Evolutionary conservation across 2,113 vertebrate species (phyloP).

Genomic region (Candoia aspera): DNA sequence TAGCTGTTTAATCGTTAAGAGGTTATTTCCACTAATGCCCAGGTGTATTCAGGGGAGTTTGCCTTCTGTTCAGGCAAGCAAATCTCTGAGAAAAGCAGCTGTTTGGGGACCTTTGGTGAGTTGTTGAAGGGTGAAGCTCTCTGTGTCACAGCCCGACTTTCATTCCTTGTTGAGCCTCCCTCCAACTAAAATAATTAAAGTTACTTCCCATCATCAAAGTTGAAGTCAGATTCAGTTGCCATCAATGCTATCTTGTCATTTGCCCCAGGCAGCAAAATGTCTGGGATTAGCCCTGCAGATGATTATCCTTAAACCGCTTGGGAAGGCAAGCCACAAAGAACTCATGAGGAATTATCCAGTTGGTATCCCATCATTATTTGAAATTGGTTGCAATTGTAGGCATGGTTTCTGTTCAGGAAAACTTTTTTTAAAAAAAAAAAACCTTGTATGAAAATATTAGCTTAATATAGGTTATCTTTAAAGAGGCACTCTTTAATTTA

Average conservation of each 20-base stretch:
- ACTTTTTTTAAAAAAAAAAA: not conserved
- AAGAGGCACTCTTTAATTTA: too few relatives aligned
- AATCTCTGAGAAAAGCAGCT: too few relatives aligned
- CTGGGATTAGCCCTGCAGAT: not conserved
- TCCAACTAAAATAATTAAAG: not conserved
- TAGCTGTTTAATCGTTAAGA: too few relatives aligned
- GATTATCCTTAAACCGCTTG: not conserved
- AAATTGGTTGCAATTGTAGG: not conserved
- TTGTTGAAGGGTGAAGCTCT: not conserved
- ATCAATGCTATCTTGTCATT: not conserved
- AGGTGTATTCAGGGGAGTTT: too few relatives aligned
- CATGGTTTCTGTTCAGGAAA: not conserved
- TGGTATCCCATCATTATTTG: not conserved
- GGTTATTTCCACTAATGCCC: too few relatives aligned
- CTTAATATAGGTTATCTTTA: not conserved
- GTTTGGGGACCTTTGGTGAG: not conserved
- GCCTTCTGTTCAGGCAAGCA: too few relatives aligned
- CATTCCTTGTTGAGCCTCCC: not conserved
- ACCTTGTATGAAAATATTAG: not conserved
- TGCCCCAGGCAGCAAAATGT: not conserved
- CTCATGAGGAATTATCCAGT: not conserved
- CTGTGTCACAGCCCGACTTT: not conserved
- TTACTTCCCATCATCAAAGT: not conserved
- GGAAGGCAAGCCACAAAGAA: not conserved
- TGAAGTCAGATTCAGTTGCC: not conserved